Percentiles rank a stretch among this genome's conserved stretches.
These are phyloP conservation scores for Cliona cf. orientalis DNA, from an alignment of 37 sponge, comb jelly and placozoan species.

Conservation along the genomic window DNA sequence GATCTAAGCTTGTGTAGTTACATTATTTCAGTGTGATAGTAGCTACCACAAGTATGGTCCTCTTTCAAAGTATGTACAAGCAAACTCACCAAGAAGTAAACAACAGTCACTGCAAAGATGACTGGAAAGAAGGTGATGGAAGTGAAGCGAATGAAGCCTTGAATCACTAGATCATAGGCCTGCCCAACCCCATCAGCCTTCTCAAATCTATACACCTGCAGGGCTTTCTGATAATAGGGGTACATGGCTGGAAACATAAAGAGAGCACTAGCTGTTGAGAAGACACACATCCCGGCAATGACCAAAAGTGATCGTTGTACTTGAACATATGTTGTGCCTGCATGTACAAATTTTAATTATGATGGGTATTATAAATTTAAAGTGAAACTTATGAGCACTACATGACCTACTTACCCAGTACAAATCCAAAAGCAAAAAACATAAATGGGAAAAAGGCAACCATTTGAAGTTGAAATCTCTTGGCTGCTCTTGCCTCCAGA, in stretches of 20 bases:
- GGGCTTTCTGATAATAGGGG: conserved; percentile 62
- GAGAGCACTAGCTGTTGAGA: background rate
- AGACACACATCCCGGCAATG: conserved; percentile 28
- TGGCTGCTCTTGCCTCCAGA: conserved; percentile 71
- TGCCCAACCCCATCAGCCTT: conserved; percentile 79
- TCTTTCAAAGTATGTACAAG: too few species aligned
- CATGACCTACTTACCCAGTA: conserved; percentile 66
- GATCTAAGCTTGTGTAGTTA: too few species aligned
- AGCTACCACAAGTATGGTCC: too few species aligned
- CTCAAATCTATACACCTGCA: conserved; percentile 76
- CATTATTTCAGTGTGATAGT: too few species aligned
- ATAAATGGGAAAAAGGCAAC: conserved; percentile 74
- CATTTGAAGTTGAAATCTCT: conserved; percentile 21
- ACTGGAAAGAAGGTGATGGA: conserved; percentile 68
- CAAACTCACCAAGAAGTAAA: conserved; percentile 79
- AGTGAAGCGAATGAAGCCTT: conserved; percentile 78
- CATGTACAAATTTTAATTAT: too few species aligned
- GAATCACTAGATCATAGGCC: conserved; percentile 72
- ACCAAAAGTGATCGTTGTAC: conserved; percentile 52
- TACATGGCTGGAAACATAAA: conserved; percentile 86
- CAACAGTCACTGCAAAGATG: conserved; percentile 58
- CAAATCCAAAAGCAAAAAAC: conserved; percentile 70
- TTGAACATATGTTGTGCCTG: conserved; percentile 85
- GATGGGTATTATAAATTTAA: too few species aligned
- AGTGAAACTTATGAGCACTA: too few species aligned